Conservation (phyloP, 2,113 vertebrate species). For the Dasyornis broadbenti region DNA sequence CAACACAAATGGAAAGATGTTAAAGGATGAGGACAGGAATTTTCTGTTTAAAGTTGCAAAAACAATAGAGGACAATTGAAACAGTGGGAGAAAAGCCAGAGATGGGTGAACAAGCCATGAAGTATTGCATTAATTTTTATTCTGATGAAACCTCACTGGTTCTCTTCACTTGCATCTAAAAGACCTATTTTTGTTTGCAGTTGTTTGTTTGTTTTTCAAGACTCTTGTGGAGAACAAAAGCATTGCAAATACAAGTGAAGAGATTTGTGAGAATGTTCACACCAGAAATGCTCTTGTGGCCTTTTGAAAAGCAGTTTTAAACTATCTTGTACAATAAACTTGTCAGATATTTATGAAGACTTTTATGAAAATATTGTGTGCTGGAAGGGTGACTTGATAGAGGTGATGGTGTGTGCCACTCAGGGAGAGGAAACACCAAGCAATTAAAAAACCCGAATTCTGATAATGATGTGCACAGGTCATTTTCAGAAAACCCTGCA, state of each 20-base stretch:
- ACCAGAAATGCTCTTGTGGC: neutral
- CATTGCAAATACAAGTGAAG: neutral
- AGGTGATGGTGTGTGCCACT: neutral
- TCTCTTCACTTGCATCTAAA: neutral
- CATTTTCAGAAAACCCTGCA: neutral
- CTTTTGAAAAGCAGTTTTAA: neutral
- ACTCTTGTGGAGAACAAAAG: neutral
- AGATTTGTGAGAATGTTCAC: neutral
- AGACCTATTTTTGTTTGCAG: neutral
- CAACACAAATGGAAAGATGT: constrained; percentile 45
- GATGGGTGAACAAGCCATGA: neutral
- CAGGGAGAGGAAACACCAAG: neutral
- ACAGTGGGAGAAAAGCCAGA: neutral
- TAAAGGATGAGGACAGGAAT: constrained; percentile 19
- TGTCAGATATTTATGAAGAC: neutral
- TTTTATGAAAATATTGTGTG: neutral
- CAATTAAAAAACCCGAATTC: neutral
- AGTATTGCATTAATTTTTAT: constrained; percentile 1
- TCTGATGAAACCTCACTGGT: neutral
- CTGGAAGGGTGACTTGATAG: neutral
- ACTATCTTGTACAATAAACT: neutral
- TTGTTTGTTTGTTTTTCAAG: constrained; percentile 1
- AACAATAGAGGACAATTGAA: constrained; percentile 7
- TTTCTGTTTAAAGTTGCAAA: constrained; percentile 6
- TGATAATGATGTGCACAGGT: neutral